These are phyloP conservation scores for Macroglossus sobrinus DNA, from an alignment of 2,113 vertebrate genomes.

Conservation along the genomic window DNA sequence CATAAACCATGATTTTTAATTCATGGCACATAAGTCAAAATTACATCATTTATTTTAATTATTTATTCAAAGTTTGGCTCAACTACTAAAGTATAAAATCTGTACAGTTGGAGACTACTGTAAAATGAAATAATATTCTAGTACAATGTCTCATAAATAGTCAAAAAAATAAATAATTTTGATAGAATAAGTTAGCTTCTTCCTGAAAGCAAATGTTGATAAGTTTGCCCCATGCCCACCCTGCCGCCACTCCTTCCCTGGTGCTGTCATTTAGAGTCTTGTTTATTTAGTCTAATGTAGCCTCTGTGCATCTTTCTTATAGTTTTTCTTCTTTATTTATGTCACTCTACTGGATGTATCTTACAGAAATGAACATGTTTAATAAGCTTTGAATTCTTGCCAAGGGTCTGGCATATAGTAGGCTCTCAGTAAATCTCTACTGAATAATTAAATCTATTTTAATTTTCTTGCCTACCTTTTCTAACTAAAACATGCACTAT, in stretches of 20 bases:
- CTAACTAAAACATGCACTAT: not conserved
- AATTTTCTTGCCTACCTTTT: not conserved
- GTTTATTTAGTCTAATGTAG: not conserved
- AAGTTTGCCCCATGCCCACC: not conserved
- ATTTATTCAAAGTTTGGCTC: not conserved
- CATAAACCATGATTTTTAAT: not conserved
- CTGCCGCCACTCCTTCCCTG: too few relatives aligned
- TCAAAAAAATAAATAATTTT: not conserved
- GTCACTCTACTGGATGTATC: not conserved
- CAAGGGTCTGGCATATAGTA: not conserved
- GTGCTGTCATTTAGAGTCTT: not conserved
- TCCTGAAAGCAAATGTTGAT: not conserved
- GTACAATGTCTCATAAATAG: not conserved
- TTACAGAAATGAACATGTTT: not conserved
- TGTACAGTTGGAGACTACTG: not conserved
- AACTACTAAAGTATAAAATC: not conserved
- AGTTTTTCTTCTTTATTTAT: not conserved
- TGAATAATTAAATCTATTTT: conserved; percentile 4
- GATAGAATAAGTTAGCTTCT: not conserved
- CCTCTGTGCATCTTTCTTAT: not conserved
- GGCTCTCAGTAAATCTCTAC: not conserved
- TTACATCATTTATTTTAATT: not conserved
- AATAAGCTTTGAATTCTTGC: not conserved
- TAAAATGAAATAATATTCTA: not conserved
- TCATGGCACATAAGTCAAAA: not conserved